These are phyloP conservation scores for Anagyrus pseudococci DNA, from an alignment of 2,888 invertebrate species.

Conservation along the genomic window DNA sequence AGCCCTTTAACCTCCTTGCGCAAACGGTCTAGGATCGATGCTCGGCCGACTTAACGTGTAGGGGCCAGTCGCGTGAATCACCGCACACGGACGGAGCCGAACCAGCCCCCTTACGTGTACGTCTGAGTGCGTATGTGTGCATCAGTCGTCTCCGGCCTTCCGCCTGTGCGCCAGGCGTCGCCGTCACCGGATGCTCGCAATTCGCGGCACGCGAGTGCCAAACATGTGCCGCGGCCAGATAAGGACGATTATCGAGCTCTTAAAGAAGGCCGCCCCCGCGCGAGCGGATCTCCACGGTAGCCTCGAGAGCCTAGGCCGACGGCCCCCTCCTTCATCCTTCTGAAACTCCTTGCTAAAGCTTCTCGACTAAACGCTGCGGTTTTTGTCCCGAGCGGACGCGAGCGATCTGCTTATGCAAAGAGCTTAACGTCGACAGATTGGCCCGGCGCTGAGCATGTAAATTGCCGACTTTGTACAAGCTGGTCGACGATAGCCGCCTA, in stretches of 20 bases:
- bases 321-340: no score
- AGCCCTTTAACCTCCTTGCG: slow-evolving; percentile 1
- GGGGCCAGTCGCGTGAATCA: slow-evolving; percentile 32
- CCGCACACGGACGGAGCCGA: background rate
- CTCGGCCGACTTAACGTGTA: background rate
- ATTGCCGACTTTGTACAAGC: slow-evolving; percentile 4
- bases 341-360: slow-evolving; percentile 29
- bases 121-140: background rate
- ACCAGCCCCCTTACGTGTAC: background rate
- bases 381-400: slow-evolving; percentile 36
- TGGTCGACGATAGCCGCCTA: background rate
- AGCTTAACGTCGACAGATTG: slow-evolving; percentile 9
- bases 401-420: slow-evolving; percentile 9
- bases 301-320: no score
- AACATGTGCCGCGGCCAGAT: slow-evolving; percentile 56
- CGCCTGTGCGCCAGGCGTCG: no score
- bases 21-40: slow-evolving; percentile 6
- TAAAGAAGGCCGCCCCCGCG: background rate
- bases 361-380: slow-evolving; percentile 37
- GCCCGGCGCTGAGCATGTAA: slow-evolving; percentile 21
- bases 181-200: slow-evolving; percentile 49
- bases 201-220: slow-evolving; percentile 52
- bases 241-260: slow-evolving; percentile 52
- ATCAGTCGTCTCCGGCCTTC: no score
- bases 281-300: no score